Evolutionary conservation across 1,140 invertebrate species (phyloP).

Genomic region (Paraescarpia echinospica): DNA sequence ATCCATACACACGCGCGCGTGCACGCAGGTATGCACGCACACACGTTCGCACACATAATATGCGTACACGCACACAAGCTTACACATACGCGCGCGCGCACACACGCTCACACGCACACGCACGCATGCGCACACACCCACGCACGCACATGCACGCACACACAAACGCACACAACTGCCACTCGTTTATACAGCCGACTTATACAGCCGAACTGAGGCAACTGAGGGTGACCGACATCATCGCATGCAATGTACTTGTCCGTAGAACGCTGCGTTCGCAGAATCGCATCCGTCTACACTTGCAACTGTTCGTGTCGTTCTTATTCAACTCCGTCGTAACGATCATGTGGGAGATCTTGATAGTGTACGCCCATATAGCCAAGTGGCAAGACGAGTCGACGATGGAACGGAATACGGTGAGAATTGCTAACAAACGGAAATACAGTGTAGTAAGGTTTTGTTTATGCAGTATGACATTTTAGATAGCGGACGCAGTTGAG

Average conservation of each 20-base stretch:
- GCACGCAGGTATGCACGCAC: neutral
- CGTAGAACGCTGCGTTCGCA: slow-evolving; percentile 37
- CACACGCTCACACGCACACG: too few relatives aligned
- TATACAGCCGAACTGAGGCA: neutral
- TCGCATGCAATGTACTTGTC: too few relatives aligned
- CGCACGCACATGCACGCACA: neutral
- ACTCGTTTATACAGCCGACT: neutral
- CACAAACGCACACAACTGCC: neutral
- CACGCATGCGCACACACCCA: too few relatives aligned
- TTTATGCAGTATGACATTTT: too few relatives aligned
- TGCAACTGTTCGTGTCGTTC: slow-evolving; percentile 63
- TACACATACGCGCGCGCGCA: too few relatives aligned
- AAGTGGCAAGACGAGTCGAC: neutral
- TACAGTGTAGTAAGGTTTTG: neutral
- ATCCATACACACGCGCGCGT: too few relatives aligned
- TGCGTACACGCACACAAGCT: too few relatives aligned
- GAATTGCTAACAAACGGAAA: neutral
- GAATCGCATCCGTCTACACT: slow-evolving; percentile 61
- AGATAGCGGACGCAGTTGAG: too few relatives aligned
- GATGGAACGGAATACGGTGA: slow-evolving; percentile 7
- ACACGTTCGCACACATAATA: too few relatives aligned
- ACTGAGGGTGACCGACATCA: too few relatives aligned
- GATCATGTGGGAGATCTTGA: slow-evolving; percentile 55
- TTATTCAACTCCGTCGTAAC: slow-evolving; percentile 59
- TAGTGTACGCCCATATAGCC: slow-evolving; percentile 50